A percentile compares a stretch with the other conserved stretches of the same genome.
These are phyloP conservation scores for Mallotus villosus DNA, from an alignment of 2,797 vertebrate species.

Conservation along the genomic window DNA sequence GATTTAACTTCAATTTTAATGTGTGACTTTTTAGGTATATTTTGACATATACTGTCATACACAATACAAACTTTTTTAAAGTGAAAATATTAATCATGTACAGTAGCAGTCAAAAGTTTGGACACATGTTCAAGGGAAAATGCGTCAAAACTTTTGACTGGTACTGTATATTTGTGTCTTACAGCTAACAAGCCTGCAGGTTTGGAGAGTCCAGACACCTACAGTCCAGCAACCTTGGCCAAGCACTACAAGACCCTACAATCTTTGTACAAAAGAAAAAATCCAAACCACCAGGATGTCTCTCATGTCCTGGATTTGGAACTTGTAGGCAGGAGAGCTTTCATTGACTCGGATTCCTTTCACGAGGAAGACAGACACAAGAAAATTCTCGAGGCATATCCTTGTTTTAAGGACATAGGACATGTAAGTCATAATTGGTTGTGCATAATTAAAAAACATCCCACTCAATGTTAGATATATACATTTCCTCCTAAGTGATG, in stretches of 20 bases:
- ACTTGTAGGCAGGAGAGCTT: slow-evolving; percentile 40
- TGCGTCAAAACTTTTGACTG: too few species aligned
- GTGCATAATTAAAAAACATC: slow-evolving; percentile 17
- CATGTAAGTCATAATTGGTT: slow-evolving; percentile 44
- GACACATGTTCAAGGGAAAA: too few species aligned
- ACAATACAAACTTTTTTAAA: too few species aligned
- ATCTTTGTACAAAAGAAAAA: slow-evolving; percentile 33
- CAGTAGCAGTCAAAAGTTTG: too few species aligned
- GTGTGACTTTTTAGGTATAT: too few species aligned
- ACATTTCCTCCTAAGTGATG: slow-evolving; percentile 17
- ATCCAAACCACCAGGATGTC: slow-evolving; percentile 38
- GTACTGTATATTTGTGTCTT: too few species aligned
- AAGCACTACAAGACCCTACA: slow-evolving; percentile 40
- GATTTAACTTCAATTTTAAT: too few species aligned
- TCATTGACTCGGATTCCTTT: slow-evolving; percentile 31
- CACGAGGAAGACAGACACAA: slow-evolving; percentile 18
- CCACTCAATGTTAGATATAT: slow-evolving; percentile 16
- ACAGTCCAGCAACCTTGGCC: slow-evolving; percentile 27
- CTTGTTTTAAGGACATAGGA: slow-evolving; percentile 39
- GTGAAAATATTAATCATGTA: too few species aligned
- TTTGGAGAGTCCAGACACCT: not conserved
- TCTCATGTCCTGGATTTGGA: slow-evolving; percentile 42
- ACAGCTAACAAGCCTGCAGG: too few species aligned
- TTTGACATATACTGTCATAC: too few species aligned
- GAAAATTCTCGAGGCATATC: slow-evolving; percentile 34